Percentiles rank a stretch among this genome's conserved stretches.
phyloP scores from a whole-genome alignment of 2,113 vertebrate species.

The Solea senegalensis region DNA sequence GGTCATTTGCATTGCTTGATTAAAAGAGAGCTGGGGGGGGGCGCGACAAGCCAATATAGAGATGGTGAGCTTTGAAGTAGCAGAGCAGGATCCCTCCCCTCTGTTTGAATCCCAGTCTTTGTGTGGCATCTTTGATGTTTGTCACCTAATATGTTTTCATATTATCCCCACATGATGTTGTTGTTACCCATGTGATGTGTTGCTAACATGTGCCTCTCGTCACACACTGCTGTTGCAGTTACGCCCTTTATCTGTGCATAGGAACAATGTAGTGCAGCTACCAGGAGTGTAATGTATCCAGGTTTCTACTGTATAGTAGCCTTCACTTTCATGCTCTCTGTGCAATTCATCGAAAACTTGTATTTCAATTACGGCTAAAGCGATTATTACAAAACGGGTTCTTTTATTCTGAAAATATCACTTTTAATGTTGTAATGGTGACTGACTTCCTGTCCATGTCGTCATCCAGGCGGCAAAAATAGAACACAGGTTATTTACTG shows the following conservation, averaged over 20 bases:
- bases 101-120: slow-evolving; percentile 69
- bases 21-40: slow-evolving; percentile 57
- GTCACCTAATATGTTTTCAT: slow-evolving; percentile 20
- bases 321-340: no score
- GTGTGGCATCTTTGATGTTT: slow-evolving; percentile 71
- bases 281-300: no score
- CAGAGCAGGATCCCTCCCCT: slow-evolving; percentile 57
- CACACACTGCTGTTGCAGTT: slow-evolving; percentile 24
- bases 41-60: slow-evolving; percentile 68
- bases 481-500: no score
- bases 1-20: slow-evolving; percentile 67
- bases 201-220: slow-evolving; percentile 19
- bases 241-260: slow-evolving; percentile 9
- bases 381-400: no score
- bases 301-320: no score
- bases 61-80: slow-evolving; percentile 72
- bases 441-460: no score
- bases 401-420: no score
- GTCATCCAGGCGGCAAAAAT: no score
- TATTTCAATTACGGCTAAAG: no score
- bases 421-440: no score
- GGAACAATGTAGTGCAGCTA: slow-evolving; percentile 9
- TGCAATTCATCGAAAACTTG: no score
- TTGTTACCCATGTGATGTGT: slow-evolving; percentile 1
- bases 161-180: slow-evolving; percentile 6